Evolutionary conservation across 2,797 vertebrate species (phyloP).

Genomic region (Eleutherodactylus coqui): DNA sequence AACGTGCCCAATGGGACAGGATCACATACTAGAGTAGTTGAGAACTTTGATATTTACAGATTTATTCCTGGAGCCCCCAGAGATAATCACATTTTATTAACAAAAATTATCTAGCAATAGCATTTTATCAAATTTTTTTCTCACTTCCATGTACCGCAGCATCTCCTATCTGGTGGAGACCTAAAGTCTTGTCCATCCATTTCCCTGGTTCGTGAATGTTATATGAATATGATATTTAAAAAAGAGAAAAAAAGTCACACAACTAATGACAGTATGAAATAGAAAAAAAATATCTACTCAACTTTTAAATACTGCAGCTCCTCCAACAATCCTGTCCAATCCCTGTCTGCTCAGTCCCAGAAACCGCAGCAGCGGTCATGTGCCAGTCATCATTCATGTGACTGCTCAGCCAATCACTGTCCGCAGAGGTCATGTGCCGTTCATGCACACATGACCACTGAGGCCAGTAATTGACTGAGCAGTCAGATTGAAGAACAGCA

Average conservation of each 20-base stretch:
- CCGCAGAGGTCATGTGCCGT: too few relatives aligned
- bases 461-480: too few relatives aligned
- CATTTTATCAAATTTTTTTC: neutral
- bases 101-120: neutral
- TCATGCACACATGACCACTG: too few relatives aligned
- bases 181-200: neutral
- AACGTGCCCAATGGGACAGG: conserved; percentile 41
- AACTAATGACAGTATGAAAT: neutral
- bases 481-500: too few relatives aligned
- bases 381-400: too few relatives aligned
- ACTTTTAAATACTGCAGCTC: too few relatives aligned
- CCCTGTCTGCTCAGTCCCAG: too few relatives aligned
- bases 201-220: neutral
- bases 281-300: too few relatives aligned
- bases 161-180: neutral
- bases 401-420: too few relatives aligned
- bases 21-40: conserved; percentile 12
- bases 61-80: neutral
- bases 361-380: too few relatives aligned
- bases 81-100: neutral
- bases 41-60: conserved; percentile 4
- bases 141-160: neutral
- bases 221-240: too few relatives aligned
- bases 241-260: neutral
- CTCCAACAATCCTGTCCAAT: too few relatives aligned